Evolutionary conservation across 2,888 invertebrate species (phyloP).

Genomic region (Caradrina kadenii): DNA sequence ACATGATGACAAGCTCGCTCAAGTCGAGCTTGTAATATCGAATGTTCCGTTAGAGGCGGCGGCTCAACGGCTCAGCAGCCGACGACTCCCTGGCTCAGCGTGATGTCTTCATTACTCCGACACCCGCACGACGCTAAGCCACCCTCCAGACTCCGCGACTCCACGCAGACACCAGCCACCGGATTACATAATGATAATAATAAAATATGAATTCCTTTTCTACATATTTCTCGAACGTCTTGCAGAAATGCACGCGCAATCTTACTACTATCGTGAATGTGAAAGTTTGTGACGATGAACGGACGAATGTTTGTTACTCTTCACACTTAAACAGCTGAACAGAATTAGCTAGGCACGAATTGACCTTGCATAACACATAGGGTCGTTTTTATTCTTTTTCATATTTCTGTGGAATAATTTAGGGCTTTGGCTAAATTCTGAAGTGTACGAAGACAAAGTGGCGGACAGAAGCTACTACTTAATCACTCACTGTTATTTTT

Average conservation of each 20-base stretch:
- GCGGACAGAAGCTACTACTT: neutral
- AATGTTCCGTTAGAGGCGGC: slow-evolving; percentile 24
- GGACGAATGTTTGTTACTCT: too few species aligned
- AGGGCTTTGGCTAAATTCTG: neutral
- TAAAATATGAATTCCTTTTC: too few species aligned
- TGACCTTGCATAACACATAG: too few species aligned
- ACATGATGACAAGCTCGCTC: neutral
- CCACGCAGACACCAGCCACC: neutral
- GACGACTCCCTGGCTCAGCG: slow-evolving; percentile 42
- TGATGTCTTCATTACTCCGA: slow-evolving; percentile 56
- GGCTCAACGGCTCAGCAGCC: slow-evolving; percentile 31
- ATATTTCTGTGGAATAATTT: too few species aligned
- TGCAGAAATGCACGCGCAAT: too few species aligned
- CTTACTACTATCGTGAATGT: too few species aligned
- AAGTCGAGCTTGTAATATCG: slow-evolving; percentile 38
- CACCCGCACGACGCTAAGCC: slow-evolving; percentile 21
- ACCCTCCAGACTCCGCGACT: slow-evolving; percentile 17
- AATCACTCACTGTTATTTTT: neutral
- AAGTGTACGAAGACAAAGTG: neutral
- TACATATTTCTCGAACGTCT: too few species aligned
- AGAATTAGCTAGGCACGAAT: too few species aligned
- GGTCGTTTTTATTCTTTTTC: too few species aligned
- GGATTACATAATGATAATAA: slow-evolving; percentile 4
- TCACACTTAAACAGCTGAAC: too few species aligned
- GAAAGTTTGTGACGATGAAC: too few species aligned